phyloP scores from a whole-genome alignment of 2,113 vertebrate genomes.

The Scytalopus superciliaris region DNA sequence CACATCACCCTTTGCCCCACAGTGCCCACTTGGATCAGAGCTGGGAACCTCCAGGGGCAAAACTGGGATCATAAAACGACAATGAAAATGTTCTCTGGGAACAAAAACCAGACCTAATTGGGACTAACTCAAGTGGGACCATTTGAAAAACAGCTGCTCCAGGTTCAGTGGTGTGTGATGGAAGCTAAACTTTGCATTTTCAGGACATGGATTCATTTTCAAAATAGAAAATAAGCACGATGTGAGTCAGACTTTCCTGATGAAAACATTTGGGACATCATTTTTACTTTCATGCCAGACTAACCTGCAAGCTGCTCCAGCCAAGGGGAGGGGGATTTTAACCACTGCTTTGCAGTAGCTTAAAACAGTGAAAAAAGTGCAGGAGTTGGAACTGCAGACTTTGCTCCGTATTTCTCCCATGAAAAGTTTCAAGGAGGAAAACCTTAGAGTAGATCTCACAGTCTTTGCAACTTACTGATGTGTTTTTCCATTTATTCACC shows the following conservation, averaged over 20 bases:
- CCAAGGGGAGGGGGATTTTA: background rate
- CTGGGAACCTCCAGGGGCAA: background rate
- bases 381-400: background rate
- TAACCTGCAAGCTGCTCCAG: background rate
- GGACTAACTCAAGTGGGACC: background rate
- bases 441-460: background rate
- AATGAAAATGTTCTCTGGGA: background rate
- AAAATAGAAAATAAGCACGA: background rate
- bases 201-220: background rate
- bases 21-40: rapidly evolving
- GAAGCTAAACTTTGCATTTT: background rate
- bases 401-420: background rate
- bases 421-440: background rate
- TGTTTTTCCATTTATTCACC: background rate
- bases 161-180: background rate
- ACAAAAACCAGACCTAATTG: background rate
- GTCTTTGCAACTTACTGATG: background rate
- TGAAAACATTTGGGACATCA: background rate
- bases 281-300: background rate
- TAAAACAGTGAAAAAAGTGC: background rate
- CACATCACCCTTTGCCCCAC: background rate
- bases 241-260: background rate
- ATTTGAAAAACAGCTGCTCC: background rate
- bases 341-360: background rate
- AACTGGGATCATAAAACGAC: background rate